These are phyloP conservation scores for Hyposoter didymator DNA, from an alignment of 2,888 invertebrate genomes.

Conservation along the genomic window DNA sequence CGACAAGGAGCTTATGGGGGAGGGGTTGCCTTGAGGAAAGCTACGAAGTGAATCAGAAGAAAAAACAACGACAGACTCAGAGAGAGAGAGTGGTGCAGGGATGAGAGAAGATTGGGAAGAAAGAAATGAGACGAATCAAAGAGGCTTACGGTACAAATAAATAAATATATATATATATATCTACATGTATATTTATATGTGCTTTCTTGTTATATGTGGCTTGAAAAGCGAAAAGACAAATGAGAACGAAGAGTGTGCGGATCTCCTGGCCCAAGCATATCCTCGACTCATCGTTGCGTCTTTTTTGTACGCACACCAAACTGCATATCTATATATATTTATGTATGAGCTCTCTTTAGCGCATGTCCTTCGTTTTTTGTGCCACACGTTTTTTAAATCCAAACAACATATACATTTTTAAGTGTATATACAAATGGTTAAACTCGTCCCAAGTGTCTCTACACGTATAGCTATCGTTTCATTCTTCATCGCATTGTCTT, in stretches of 20 bases:
- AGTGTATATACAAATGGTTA: slow-evolving; percentile 38
- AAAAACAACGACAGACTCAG: slow-evolving; percentile 41
- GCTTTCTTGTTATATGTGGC: slow-evolving; percentile 54
- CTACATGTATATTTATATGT: slow-evolving; percentile 19
- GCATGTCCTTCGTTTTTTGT: slow-evolving; percentile 53
- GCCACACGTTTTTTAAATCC: slow-evolving; percentile 20
- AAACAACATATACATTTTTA: slow-evolving; percentile 18
- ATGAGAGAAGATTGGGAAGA: slow-evolving; percentile 68
- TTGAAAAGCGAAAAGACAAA: slow-evolving; percentile 76
- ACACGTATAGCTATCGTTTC: slow-evolving; percentile 26
- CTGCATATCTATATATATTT: background rate
- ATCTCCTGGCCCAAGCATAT: slow-evolving; percentile 61
- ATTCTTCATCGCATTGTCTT: slow-evolving; percentile 34
- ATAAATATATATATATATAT: slow-evolving; percentile 9
- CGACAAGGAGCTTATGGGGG: slow-evolving; percentile 28
- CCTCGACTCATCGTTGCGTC: slow-evolving; percentile 57
- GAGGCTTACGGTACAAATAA: slow-evolving; percentile 24
- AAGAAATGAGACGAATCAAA: slow-evolving; percentile 50
- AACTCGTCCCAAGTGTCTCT: slow-evolving; percentile 38
- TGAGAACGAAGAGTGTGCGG: slow-evolving; percentile 66
- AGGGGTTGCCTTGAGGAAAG: slow-evolving; percentile 36
- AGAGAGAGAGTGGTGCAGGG: slow-evolving; percentile 46
- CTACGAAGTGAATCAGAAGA: slow-evolving; percentile 29
- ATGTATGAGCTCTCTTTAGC: slow-evolving; percentile 51
- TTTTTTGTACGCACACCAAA: slow-evolving; percentile 44